phyloP scores from a whole-genome alignment of 2,888 invertebrate species.

The Plebejus melissa region DNA sequence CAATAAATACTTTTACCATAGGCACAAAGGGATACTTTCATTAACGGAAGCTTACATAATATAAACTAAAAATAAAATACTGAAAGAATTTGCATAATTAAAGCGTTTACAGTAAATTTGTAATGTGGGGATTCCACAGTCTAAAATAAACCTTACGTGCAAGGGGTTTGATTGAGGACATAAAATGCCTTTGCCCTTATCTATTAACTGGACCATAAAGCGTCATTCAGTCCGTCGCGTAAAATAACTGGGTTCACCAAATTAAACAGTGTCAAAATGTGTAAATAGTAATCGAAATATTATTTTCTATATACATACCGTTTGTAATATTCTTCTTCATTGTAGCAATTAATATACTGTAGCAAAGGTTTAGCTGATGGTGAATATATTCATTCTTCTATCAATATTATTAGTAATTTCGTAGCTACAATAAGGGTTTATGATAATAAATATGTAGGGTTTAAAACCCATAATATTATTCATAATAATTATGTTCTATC shows the following conservation, averaged over 20 bases:
- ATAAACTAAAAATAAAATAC: neutral
- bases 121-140: neutral
- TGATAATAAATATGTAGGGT: too few relatives aligned
- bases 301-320: too few relatives aligned
- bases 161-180: conserved; percentile 3
- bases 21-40: too few relatives aligned
- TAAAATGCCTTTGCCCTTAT: neutral
- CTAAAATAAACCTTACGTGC: neutral
- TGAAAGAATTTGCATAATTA: neutral
- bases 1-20: too few relatives aligned
- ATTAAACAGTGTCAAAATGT: neutral
- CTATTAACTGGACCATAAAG: conserved; percentile 15
- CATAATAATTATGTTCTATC: too few relatives aligned
- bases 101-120: conserved; percentile 9
- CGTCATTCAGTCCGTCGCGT: neutral
- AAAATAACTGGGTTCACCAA: neutral
- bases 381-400: too few relatives aligned
- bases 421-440: too few relatives aligned
- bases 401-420: too few relatives aligned
- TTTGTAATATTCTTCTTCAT: too few relatives aligned
- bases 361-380: too few relatives aligned
- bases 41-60: neutral
- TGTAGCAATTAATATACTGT: too few relatives aligned
- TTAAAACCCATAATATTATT: too few relatives aligned
- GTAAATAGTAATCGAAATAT: neutral